Evolutionary conservation across 2,113 vertebrate species (phyloP).

Genomic region (Vireo altiloquus): DNA sequence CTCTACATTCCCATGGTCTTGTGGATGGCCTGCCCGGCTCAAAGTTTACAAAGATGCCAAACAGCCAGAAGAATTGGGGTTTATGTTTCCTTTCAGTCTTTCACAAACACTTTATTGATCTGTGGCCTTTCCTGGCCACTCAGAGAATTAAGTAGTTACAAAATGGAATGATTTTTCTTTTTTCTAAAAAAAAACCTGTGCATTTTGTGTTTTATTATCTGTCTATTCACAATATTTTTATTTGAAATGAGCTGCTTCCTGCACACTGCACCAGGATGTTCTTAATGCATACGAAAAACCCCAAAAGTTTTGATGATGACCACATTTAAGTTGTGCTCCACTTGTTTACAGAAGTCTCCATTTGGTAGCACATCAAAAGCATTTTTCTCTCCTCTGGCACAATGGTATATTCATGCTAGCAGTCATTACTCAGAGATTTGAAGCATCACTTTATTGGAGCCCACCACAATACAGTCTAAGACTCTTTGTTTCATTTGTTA

Average conservation of each 20-base stretch:
- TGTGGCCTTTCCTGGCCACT: slow-evolving; percentile 64
- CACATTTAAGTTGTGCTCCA: slow-evolving; percentile 65
- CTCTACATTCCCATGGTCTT: slow-evolving; percentile 76
- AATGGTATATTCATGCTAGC: slow-evolving; percentile 73
- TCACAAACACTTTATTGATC: slow-evolving; percentile 73
- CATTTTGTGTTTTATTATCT: slow-evolving; percentile 49
- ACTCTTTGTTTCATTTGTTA: slow-evolving; percentile 67
- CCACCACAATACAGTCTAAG: slow-evolving; percentile 64
- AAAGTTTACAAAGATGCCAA: slow-evolving; percentile 76
- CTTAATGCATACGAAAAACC: slow-evolving; percentile 25
- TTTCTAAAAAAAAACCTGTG: not conserved
- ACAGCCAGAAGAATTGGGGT: slow-evolving; percentile 76
- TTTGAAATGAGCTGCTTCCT: slow-evolving; percentile 17
- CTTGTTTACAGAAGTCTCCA: slow-evolving; percentile 73
- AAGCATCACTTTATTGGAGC: slow-evolving; percentile 68
- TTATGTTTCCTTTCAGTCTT: slow-evolving; percentile 78
- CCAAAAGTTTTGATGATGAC: slow-evolving; percentile 65
- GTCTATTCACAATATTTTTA: slow-evolving; percentile 65
- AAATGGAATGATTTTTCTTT: slow-evolving; percentile 33
- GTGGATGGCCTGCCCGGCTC: slow-evolving; percentile 67
- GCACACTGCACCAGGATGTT: not conserved
- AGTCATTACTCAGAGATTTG: slow-evolving; percentile 71
- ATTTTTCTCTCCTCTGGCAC: slow-evolving; percentile 60
- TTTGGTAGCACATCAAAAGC: slow-evolving; percentile 74
- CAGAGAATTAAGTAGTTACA: slow-evolving; percentile 59